phyloP scores from a whole-genome alignment of 2,113 vertebrate species.

The Xyrauchen texanus region DNA sequence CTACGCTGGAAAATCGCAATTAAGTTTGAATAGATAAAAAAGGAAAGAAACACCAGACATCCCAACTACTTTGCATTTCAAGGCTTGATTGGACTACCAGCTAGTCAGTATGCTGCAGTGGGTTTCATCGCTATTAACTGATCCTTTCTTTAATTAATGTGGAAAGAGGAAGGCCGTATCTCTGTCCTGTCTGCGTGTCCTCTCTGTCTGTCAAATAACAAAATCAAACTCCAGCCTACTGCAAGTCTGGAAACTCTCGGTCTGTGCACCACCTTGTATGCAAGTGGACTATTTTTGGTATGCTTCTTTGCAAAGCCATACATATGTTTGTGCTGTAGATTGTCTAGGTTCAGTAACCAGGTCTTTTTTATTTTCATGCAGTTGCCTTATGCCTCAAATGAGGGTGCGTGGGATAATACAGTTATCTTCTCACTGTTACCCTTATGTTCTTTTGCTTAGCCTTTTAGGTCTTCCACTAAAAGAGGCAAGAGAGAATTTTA shows the following conservation, averaged over 20 bases:
- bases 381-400: slow-evolving; percentile 67
- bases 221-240: slow-evolving; percentile 68
- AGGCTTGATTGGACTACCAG: slow-evolving; percentile 76
- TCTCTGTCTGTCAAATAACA: slow-evolving; percentile 72
- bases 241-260: slow-evolving; percentile 59
- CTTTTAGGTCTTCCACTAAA: slow-evolving; percentile 21
- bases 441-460: slow-evolving; percentile 16
- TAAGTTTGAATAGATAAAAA: slow-evolving; percentile 79
- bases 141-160: slow-evolving; percentile 83
- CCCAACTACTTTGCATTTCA: slow-evolving; percentile 79
- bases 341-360: slow-evolving; percentile 68
- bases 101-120: slow-evolving; percentile 73
- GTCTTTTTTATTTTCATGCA: slow-evolving; percentile 71
- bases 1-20: slow-evolving; percentile 79
- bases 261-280: slow-evolving; percentile 62
- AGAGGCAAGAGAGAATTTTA: slow-evolving; percentile 16
- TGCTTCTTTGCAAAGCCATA: slow-evolving; percentile 57
- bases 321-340: slow-evolving; percentile 57
- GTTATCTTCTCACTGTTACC: slow-evolving; percentile 10
- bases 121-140: slow-evolving; percentile 81
- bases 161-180: slow-evolving; percentile 74
- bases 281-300: slow-evolving; percentile 71
- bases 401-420: slow-evolving; percentile 67
- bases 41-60: slow-evolving; percentile 58
- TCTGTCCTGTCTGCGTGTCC: slow-evolving; percentile 70